A percentile compares a stretch with the other conserved stretches of the same genome.
phyloP scores from a whole-genome alignment of 2,113 vertebrate genomes.

The Grantiella picta region DNA sequence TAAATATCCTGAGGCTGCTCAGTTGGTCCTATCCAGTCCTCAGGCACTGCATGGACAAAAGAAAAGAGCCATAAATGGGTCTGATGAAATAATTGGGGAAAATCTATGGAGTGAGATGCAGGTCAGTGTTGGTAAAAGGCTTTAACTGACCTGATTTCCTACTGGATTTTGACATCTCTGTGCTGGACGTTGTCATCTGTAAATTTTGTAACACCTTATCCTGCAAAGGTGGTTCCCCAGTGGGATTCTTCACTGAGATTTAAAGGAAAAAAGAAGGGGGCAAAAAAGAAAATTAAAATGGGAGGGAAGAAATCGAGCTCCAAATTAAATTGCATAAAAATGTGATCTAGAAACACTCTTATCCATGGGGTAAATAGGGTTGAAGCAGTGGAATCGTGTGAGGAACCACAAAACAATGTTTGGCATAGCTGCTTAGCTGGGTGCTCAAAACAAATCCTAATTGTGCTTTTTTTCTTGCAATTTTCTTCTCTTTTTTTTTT shows the following conservation, averaged over 20 bases:
- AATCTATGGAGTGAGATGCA: neutral
- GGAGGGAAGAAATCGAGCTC: neutral
- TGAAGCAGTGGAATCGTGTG: neutral
- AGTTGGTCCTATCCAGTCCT: neutral
- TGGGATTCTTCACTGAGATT: neutral
- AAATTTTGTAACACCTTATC: neutral
- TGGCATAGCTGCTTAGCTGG: neutral
- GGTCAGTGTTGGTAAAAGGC: neutral
- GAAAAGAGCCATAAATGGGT: neutral
- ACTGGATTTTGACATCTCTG: neutral
- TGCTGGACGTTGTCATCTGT: neutral
- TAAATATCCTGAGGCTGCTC: neutral
- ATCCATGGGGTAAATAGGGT: neutral
- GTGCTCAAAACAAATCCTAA: neutral
- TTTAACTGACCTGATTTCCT: neutral
- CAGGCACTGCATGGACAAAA: neutral
- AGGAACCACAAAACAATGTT: neutral
- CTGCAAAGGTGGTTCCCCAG: neutral
- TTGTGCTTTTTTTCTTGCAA: neutral
- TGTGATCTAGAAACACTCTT: neutral
- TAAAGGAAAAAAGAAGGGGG: accelerated
- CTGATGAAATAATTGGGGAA: neutral
- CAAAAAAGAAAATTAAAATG: accelerated
- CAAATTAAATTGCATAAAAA: neutral
- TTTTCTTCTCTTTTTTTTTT: too few relatives aligned